Conservation (phyloP, 1,140 invertebrate genomes). For the Formica selysi region DNA sequence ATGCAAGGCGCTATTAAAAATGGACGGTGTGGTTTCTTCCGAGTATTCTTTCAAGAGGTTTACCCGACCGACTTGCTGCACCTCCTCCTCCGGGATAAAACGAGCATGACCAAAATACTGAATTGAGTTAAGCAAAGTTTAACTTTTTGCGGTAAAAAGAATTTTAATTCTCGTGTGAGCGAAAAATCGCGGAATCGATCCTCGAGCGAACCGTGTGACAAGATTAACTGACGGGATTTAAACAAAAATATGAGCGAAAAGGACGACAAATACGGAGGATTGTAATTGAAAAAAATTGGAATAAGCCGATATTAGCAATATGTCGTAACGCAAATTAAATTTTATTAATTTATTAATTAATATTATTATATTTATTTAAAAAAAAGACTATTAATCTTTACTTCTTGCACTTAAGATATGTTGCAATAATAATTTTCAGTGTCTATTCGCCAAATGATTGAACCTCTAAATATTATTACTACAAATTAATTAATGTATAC, state of each 20-base stretch:
- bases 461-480: background rate
- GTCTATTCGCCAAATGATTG: background rate
- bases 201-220: background rate
- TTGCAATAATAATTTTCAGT: background rate
- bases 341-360: no score
- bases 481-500: background rate
- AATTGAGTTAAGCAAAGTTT: conserved; percentile 40
- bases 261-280: background rate
- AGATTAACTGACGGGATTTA: background rate
- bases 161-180: conserved; percentile 5
- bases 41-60: conserved; percentile 26
- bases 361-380: background rate
- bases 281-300: background rate
- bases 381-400: background rate
- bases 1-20: conserved; percentile 34
- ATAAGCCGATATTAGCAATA: background rate
- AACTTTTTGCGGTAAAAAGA: conserved; percentile 21
- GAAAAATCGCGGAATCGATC: conserved; percentile 32
- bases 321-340: background rate
- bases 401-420: background rate
- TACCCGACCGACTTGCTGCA: conserved; percentile 3
- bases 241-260: background rate
- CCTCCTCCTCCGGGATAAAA: conserved; percentile 8
- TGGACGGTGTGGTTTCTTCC: background rate
- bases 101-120: background rate